Base-by-base conservation (phyloP, 2,797 vertebrate species). In the Nothura maculosa region DNA sequence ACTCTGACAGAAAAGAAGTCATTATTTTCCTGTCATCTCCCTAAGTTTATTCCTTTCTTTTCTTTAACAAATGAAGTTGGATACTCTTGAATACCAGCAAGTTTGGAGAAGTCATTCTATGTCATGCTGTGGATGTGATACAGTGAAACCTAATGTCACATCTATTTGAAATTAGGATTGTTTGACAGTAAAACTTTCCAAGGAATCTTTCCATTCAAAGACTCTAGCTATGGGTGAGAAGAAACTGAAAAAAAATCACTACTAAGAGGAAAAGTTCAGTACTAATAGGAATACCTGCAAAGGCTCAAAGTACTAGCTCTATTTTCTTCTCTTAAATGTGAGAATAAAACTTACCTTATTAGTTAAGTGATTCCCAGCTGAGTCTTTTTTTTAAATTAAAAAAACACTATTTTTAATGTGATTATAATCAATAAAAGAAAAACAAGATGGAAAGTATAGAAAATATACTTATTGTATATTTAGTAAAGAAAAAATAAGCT, bases 341-440 rank as follows among this genome's bases (percentile, higher is more conserved):
- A 2, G 24, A 6, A 47, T 32, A 43, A 74, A 68, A 64, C 8
- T 54, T 22, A 18, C 12, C 3, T 4, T 27, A 85, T 66, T 73
- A 10, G 25, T 1, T 2, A n/a, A 34, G 12, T 25, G 2, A 0
- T 58, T 78, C 57, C 3, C 0, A 50, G 70, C 38, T 69, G n/a
- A 30, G 12, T 36, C 34, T 21, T 38, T 38, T 38, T 38, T 38
- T 38, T 38, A 38, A 38, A 38, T 8, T 8, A 52, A 36, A 11
- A 81, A 54, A 52, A 30, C 0, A 38, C 3, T 48, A 3, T 52
- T 78, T 72, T 78, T 47, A 48, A 9, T 42, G 12, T 30, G 72
- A 15, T 4, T 48, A 8, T 75, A 19, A 47, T 24, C 9, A 55
- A 13, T 69, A 47, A 10, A 63, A 72, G 6, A 43, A 66, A 60